Evolutionary conservation across 2,113 vertebrate species (phyloP).

Genomic region (Oryctolagus cuniculus): mOryCun1.1 NC_091444.1:37613001-37613500

Average conservation of each 20-base stretch:
- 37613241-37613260: too few species aligned
- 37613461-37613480: not conserved
- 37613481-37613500: not conserved
- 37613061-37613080: not conserved
- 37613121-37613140: not conserved
- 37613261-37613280: not conserved
- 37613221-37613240: not conserved
- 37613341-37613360: not conserved
- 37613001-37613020: not conserved
- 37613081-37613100: not conserved
- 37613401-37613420: not conserved
- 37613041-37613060: not conserved
- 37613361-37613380: too few species aligned
- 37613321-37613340: not conserved
- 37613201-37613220: not conserved
- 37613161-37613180: not conserved
- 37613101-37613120: not conserved
- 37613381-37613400: not conserved
- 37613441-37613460: conserved; percentile 27
- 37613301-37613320: not conserved
- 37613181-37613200: fast-evolving
- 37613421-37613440: not conserved
- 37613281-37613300: fast-evolving
- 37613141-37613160: not conserved
- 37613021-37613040: not conserved